Percentiles rank a stretch among this genome's conserved stretches.
phyloP scores from a whole-genome alignment of 2,797 vertebrate genomes.

The Toxotes lorentzi region DNA sequence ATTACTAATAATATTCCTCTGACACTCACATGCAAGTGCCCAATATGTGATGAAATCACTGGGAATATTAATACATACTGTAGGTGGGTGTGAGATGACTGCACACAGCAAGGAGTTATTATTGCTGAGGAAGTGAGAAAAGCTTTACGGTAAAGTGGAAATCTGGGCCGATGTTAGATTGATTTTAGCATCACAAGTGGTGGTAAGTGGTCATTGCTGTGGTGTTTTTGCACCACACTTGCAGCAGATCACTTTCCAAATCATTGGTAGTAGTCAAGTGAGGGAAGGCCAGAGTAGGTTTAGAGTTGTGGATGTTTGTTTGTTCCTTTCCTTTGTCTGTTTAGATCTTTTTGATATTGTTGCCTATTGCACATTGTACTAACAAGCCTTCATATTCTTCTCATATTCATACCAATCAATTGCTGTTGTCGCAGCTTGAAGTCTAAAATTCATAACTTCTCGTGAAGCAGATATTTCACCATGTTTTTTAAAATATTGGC shows the following conservation, averaged over 20 bases:
- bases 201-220: slow-evolving; percentile 46
- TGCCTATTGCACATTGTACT: not conserved
- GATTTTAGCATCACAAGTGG: slow-evolving; percentile 59
- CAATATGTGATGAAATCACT: slow-evolving; percentile 29
- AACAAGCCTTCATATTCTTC: too few relatives aligned
- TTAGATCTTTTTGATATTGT: not conserved
- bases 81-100: slow-evolving; percentile 56
- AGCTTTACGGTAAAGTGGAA: slow-evolving; percentile 53
- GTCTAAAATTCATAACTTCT: not conserved
- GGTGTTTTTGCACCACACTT: slow-evolving; percentile 49
- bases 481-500: slow-evolving; percentile 4
- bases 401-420: not conserved
- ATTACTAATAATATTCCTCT: not conserved
- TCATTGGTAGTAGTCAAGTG: not conserved
- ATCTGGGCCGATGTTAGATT: slow-evolving; percentile 50
- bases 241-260: slow-evolving; percentile 27
- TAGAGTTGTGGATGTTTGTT: not conserved
- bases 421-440: not conserved
- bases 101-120: slow-evolving; percentile 41
- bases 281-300: not conserved
- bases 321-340: not conserved
- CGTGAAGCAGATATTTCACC: slow-evolving; percentile 4
- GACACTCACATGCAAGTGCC: slow-evolving; percentile 9
- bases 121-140: slow-evolving; percentile 64
- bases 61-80: slow-evolving; percentile 43